These are phyloP conservation scores for Caerostris darwini DNA, from an alignment of 1,140 invertebrate species.

Conservation along the genomic window DNA sequence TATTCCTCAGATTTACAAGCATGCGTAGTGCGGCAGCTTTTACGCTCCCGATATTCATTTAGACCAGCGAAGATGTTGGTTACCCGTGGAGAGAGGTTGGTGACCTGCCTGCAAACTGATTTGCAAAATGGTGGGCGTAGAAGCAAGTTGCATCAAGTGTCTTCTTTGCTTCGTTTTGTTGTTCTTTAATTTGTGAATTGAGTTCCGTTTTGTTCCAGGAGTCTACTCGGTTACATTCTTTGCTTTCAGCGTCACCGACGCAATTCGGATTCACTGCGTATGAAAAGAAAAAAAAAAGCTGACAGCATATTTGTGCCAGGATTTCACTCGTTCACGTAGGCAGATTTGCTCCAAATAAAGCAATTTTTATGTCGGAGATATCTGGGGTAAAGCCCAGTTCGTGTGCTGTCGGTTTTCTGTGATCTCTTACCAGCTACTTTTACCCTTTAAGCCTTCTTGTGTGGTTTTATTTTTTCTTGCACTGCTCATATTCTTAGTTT, in stretches of 20 bases:
- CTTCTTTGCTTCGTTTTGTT: background rate
- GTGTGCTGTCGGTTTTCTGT: background rate
- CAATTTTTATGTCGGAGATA: conserved; percentile 37
- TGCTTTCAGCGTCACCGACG: conserved; percentile 48
- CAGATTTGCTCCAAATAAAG: conserved; percentile 51
- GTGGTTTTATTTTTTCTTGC: background rate
- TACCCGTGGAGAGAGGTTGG: conserved; percentile 2
- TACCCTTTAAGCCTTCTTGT: background rate
- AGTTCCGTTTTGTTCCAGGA: conserved; percentile 45
- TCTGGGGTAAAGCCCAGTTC: conserved; percentile 28
- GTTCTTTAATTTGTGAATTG: conserved; percentile 52
- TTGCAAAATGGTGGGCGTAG: conserved; percentile 69
- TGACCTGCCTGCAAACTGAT: conserved; percentile 23
- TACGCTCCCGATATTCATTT: background rate
- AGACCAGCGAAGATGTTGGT: background rate
- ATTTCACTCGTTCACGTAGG: conserved; percentile 70
- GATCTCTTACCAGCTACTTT: background rate
- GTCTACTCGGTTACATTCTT: conserved; percentile 40
- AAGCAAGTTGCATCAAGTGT: background rate
- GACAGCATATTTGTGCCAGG: conserved; percentile 51
- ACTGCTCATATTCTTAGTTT: background rate
- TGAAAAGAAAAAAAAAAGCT: conserved; percentile 45
- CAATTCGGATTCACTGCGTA: conserved; percentile 41
- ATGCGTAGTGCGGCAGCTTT: background rate
- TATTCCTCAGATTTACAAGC: background rate